Conservation (phyloP, 2,888 invertebrate genomes). For the Isotomurus palustris region DNA sequence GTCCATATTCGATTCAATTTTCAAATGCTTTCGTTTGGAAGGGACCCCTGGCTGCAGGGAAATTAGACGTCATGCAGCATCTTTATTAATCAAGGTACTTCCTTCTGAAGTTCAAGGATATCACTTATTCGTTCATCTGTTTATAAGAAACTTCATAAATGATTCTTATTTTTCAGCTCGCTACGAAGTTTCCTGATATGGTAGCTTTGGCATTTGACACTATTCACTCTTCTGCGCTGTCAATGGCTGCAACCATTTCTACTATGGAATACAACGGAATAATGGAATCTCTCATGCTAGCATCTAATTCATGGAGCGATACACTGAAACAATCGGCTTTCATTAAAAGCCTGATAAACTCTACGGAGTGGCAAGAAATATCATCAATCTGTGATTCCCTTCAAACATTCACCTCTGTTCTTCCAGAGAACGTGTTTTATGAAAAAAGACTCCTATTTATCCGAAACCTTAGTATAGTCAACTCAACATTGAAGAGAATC, state of each 20-base stretch:
- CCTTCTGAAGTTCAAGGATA: neutral
- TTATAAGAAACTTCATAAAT: no score
- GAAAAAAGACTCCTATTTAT: conserved; percentile 28
- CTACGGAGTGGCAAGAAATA: conserved; percentile 38
- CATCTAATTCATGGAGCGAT: conserved; percentile 41
- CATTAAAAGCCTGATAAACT: conserved; percentile 28
- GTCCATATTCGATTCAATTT: conserved; percentile 36
- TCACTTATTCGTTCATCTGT: neutral
- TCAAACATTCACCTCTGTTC: conserved; percentile 21
- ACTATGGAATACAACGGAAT: conserved; percentile 35
- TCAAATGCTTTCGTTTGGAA: conserved; percentile 37
- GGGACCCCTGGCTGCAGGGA: conserved; percentile 27
- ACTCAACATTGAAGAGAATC: conserved; percentile 25
- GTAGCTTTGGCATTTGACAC: conserved; percentile 34
- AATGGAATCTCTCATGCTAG: conserved; percentile 38
- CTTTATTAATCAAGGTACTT: conserved; percentile 42
- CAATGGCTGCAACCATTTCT: conserved; percentile 19
- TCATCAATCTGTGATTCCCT: conserved; percentile 18
- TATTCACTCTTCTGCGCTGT: conserved; percentile 25
- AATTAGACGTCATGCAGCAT: conserved; percentile 38
- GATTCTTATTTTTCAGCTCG: conserved; percentile 18
- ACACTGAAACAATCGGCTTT: conserved; percentile 33
- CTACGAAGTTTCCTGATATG: conserved; percentile 29
- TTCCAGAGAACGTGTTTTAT: conserved; percentile 27
- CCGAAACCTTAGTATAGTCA: conserved; percentile 29